Percentiles rank a stretch among this genome's conserved stretches.
Conservation (phyloP, 2,888 invertebrate species). For the Andricus quercusramuli region DNA sequence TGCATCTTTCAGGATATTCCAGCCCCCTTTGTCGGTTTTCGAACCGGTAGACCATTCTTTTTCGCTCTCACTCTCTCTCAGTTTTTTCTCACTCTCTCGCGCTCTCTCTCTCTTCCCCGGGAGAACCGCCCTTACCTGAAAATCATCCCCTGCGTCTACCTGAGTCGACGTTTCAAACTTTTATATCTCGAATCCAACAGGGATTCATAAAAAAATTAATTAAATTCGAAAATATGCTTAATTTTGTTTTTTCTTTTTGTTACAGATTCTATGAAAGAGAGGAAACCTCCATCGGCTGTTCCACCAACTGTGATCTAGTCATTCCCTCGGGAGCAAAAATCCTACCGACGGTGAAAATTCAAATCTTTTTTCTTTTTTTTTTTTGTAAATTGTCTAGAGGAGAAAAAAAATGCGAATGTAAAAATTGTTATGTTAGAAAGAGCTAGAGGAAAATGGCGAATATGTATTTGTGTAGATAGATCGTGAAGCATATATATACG, state of each 20-base stretch:
- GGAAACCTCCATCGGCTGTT: slow-evolving; percentile 63
- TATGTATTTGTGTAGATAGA: slow-evolving; percentile 2
- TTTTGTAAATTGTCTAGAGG: not conserved
- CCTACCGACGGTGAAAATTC: slow-evolving; percentile 15
- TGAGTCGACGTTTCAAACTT: slow-evolving; percentile 45
- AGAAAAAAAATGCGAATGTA: slow-evolving; percentile 5
- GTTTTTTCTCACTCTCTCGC: slow-evolving; percentile 17
- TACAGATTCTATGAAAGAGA: slow-evolving; percentile 62
- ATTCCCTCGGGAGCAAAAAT: slow-evolving; percentile 52
- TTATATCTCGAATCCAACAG: slow-evolving; percentile 7
- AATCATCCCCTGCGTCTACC: slow-evolving; percentile 72
- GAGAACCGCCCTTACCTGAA: slow-evolving; percentile 76
- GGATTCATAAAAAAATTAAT: not conserved
- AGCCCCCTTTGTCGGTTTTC: slow-evolving; percentile 74
- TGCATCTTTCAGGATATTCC: slow-evolving; percentile 76
- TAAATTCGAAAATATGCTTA: slow-evolving; percentile 29
- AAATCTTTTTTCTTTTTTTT: not conserved
- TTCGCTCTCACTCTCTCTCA: slow-evolving; percentile 44
- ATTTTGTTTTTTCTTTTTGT: slow-evolving; percentile 56
- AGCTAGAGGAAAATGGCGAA: not conserved
- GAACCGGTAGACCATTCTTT: slow-evolving; percentile 74
- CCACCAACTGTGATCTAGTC: slow-evolving; percentile 75
- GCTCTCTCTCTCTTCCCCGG: slow-evolving; percentile 56
- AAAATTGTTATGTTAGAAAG: not conserved
- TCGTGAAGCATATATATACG: not conserved